phyloP scores from a whole-genome alignment of 2,113 vertebrate genomes.

The Megaceryle maxima region DNA sequence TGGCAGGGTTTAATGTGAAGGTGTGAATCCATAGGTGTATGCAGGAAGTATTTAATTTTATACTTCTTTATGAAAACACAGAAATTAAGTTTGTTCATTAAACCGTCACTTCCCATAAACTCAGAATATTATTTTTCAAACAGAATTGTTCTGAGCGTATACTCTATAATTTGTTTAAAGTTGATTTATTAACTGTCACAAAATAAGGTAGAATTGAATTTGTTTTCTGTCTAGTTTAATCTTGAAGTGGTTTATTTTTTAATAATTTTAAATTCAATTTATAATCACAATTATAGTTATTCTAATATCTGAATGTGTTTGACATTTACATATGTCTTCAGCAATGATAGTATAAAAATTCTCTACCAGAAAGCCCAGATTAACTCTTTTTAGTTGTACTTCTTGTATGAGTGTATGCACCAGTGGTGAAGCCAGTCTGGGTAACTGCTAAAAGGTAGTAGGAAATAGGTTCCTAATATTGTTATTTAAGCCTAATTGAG shows the following conservation, averaged over 20 bases:
- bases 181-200: constrained; percentile 14
- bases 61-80: neutral
- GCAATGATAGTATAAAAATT: neutral
- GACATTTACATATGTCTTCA: neutral
- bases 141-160: neutral
- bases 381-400: neutral
- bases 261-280: neutral
- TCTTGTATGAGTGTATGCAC: neutral
- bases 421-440: neutral
- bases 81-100: neutral
- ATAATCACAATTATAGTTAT: neutral
- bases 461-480: neutral
- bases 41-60: neutral
- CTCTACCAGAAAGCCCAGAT: neutral
- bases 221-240: neutral
- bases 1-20: neutral
- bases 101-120: neutral
- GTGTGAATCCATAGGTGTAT: neutral
- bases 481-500: neutral
- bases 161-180: neutral
- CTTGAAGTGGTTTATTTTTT: neutral
- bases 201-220: neutral
- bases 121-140: neutral
- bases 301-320: neutral
- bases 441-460: neutral